These are phyloP conservation scores for Micronycteris hirsuta DNA, from an alignment of 2,113 vertebrate species.

Conservation along the genomic window DNA sequence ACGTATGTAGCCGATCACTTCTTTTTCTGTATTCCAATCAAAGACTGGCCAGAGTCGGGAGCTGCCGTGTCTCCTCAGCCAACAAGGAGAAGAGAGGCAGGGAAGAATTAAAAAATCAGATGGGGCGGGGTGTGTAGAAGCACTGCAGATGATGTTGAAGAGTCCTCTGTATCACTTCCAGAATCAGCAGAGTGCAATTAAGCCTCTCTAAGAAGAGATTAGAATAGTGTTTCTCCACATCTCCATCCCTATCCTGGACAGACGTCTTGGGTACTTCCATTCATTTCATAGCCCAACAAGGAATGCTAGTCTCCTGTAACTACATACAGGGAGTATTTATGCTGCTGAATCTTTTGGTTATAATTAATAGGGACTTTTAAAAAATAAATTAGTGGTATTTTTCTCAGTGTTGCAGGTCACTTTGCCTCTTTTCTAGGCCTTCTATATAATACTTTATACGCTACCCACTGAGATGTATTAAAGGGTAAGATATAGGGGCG, in stretches of 20 bases:
- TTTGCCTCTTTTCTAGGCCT: background rate
- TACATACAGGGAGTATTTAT: background rate
- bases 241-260: background rate
- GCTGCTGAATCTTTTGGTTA: background rate
- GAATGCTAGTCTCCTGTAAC: background rate
- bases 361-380: background rate
- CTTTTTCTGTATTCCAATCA: background rate
- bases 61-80: background rate
- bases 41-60: background rate
- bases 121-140: background rate
- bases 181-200: slow-evolving; percentile 20
- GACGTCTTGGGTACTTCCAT: background rate
- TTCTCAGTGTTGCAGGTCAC: background rate
- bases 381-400: background rate
- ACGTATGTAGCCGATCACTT: background rate
- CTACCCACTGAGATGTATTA: background rate
- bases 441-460: background rate
- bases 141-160: background rate
- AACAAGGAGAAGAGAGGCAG: background rate
- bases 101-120: background rate
- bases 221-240: background rate
- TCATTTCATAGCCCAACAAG: background rate
- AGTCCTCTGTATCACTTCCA: background rate
- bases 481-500: background rate
- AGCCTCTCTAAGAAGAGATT: background rate